phyloP scores from a whole-genome alignment of 2,888 invertebrate species.

The Synanthedon tipuliformis region DNA sequence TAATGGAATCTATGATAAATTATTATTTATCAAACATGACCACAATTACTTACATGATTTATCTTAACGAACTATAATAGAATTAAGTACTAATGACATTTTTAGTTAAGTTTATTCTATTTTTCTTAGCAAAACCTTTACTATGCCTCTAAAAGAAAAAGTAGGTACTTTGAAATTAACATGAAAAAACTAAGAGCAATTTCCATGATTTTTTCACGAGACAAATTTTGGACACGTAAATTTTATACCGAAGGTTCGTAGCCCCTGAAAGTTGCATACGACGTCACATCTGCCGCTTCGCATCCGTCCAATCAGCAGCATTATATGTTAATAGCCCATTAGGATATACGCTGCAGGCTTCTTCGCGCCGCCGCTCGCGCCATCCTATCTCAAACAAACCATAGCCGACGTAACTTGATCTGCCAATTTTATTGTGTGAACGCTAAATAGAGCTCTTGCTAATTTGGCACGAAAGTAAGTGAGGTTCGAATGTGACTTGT shows the following conservation, averaged over 20 bases:
- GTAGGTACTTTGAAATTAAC: no score
- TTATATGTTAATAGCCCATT: slow-evolving; percentile 71
- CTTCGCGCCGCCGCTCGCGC: slow-evolving; percentile 47
- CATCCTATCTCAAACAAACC: slow-evolving; percentile 27
- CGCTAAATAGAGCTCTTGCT: slow-evolving; percentile 18
- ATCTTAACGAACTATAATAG: no score
- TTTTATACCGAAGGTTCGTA: slow-evolving; percentile 22
- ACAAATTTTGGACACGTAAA: no score
- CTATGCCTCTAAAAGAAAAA: no score
- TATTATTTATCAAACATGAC: no score
- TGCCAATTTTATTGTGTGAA: slow-evolving; percentile 11
- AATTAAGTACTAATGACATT: no score
- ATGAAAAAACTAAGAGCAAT: no score
- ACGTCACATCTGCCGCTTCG: slow-evolving; percentile 60
- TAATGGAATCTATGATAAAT: no score
- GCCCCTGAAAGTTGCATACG: slow-evolving; percentile 26
- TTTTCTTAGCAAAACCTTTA: no score
- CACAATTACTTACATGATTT: no score
- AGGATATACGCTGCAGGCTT: slow-evolving; percentile 58
- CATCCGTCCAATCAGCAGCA: slow-evolving; percentile 73
- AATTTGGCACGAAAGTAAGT: slow-evolving; percentile 14
- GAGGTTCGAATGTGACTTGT: background rate
- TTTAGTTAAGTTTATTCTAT: no score
- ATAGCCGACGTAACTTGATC: slow-evolving; percentile 27
- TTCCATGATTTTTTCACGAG: no score